A percentile compares a stretch with the other conserved stretches of the same genome.
Evolutionary conservation across 1,140 invertebrate genomes (phyloP).

Genomic region (Chrysoperla carnea): DNA sequence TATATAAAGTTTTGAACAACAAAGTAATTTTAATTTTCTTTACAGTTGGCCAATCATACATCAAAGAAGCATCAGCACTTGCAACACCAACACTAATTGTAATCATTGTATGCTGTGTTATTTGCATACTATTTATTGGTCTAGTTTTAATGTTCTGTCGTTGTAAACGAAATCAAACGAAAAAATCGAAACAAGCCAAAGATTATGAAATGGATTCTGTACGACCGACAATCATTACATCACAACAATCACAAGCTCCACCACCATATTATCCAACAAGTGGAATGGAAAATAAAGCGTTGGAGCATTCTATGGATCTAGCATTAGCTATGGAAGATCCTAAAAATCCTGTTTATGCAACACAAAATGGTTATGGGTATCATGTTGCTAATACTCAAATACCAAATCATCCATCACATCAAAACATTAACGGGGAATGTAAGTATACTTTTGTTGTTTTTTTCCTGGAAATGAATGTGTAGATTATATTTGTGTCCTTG

Average conservation of each 20-base stretch:
- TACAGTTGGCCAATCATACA: conserved; percentile 59
- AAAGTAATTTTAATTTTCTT: conserved; percentile 12
- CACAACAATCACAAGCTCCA: conserved; percentile 54
- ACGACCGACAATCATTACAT: conserved; percentile 57
- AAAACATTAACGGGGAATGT: conserved; percentile 57
- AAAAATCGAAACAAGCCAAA: conserved; percentile 60
- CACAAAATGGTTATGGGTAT: conserved; percentile 70
- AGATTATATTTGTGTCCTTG: no score
- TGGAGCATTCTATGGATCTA: conserved; percentile 71
- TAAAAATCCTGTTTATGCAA: conserved; percentile 58
- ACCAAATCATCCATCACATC: conserved; percentile 24
- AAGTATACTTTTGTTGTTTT: conserved; percentile 22
- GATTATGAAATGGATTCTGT: conserved; percentile 79
- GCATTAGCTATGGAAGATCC: conserved; percentile 64
- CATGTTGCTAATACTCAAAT: conserved; percentile 35
- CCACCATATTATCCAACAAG: conserved; percentile 69
- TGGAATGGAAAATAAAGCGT: conserved; percentile 79
- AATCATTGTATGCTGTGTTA: conserved; percentile 61
- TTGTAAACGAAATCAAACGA: conserved; percentile 63
- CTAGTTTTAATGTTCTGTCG: conserved; percentile 71
- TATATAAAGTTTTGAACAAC: background rate
- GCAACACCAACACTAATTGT: conserved; percentile 63
- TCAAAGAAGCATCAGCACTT: conserved; percentile 55
- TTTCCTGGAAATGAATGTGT: no score
- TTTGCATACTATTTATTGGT: conserved; percentile 58